These are phyloP conservation scores for Tricholaema leucomelas DNA, from an alignment of 2,113 vertebrate species.

Conservation along the genomic window DNA sequence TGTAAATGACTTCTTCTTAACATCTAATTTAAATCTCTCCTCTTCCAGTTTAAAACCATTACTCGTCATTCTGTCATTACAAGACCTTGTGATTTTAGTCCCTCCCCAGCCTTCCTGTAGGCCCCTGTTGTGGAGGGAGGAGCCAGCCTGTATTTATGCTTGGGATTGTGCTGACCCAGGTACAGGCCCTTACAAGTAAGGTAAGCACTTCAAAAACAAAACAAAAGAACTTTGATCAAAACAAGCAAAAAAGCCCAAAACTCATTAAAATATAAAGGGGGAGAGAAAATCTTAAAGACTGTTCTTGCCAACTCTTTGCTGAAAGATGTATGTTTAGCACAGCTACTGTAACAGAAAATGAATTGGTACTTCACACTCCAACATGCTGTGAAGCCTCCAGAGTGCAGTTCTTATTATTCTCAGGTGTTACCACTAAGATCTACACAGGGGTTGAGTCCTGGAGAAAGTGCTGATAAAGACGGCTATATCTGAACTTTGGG, in stretches of 20 bases:
- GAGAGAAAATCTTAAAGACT: background rate
- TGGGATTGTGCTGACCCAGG: too few relatives aligned
- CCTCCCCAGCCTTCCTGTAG: too few relatives aligned
- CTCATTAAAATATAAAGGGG: background rate
- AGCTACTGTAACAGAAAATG: constrained; percentile 1
- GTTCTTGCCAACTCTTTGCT: background rate
- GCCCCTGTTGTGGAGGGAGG: too few relatives aligned
- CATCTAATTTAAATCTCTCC: too few relatives aligned
- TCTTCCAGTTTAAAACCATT: too few relatives aligned
- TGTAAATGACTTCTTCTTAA: too few relatives aligned
- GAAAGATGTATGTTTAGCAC: background rate
- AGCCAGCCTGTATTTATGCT: too few relatives aligned
- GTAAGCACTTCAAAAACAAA: background rate
- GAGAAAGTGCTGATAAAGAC: background rate
- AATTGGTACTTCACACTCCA: constrained; percentile 1
- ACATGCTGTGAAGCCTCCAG: background rate
- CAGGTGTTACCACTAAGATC: background rate
- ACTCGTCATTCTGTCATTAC: too few relatives aligned
- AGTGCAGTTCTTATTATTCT: background rate
- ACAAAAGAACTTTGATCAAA: background rate
- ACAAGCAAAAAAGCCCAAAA: background rate
- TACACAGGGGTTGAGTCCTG: background rate
- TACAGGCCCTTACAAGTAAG: too few relatives aligned
- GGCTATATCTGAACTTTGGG: background rate
- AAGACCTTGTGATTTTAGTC: too few relatives aligned